Evolutionary conservation across 37 sponge, comb jelly and placozoan genomes (phyloP), one percentile per base, ranked within the genome.

Genomic region (Halichondria panicea): DNA sequence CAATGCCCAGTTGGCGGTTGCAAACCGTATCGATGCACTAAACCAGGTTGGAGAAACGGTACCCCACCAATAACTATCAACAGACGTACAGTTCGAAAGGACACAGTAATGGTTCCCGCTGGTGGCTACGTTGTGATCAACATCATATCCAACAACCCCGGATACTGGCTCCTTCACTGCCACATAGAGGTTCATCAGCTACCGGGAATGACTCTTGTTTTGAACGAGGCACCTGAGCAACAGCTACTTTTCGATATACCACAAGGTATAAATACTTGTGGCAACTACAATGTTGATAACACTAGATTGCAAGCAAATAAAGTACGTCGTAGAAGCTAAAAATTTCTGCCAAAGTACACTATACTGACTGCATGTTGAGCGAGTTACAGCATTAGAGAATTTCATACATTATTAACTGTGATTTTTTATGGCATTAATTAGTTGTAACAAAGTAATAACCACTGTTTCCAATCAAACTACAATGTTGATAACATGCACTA

Each of bases 151-250:
- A 68, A 74, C 67, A 83, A 83, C 63, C 84, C 76, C 0, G 76
- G 84, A 5, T 75, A 59, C 50, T 83, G 84, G 84, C 67, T 83
- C 35, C 62, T 83, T n/a, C 84, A 83, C 62, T 83, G 84, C 36
- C 76, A 83, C 48, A 53, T 83, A 6, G 59, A 68, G 36, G 45
- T 25, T n/a, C 84, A 83, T 52, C 43, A 66, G 53, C 35, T 44
- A 37, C 59, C 42, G 18, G 84, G 84, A 24, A 75, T 75, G 76
- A 70, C 42, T 30, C 52, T 83, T 33, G 64, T 83, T 27, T 50
- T 83, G 18, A 50, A 66, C 25, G 84, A 75, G 46, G 68, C 44
- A 15, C 31, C 38, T n/a, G 77, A 40, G 1, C 15, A 43, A 8
- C 67, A 66, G 21, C 24, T 22, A 3, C 67, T n/a, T n/a, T n/a